A percentile compares a stretch with the other conserved stretches of the same genome.
Conservation (phyloP, 2,797 vertebrate species). For the Stomatorhinus walkeri region DNA sequence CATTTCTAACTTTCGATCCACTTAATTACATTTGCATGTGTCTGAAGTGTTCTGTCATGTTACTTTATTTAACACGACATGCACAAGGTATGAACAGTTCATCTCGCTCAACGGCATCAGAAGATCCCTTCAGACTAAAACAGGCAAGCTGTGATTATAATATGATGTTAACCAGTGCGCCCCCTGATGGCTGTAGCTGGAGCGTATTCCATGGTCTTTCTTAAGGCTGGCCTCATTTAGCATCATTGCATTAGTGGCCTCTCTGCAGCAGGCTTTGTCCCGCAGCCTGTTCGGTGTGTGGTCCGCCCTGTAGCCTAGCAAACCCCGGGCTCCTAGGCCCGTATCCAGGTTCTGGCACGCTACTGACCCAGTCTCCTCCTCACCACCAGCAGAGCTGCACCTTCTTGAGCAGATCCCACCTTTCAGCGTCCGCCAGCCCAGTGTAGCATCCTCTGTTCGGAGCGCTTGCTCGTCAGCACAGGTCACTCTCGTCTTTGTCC, state of each 20-base stretch:
- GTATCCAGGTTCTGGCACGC: neutral
- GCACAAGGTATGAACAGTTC: neutral
- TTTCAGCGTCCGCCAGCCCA: constrained; percentile 35
- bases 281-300: neutral
- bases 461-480: neutral
- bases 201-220: neutral
- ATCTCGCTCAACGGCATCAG: neutral
- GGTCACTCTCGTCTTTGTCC: constrained; percentile 7
- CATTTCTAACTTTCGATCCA: neutral
- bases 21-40: neutral
- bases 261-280: neutral
- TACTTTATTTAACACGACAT: neutral
- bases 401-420: constrained; percentile 14
- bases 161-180: neutral
- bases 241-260: neutral
- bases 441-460: constrained; percentile 23
- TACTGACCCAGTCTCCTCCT: neutral
- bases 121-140: neutral
- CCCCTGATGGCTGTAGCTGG: neutral
- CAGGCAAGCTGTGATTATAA: neutral
- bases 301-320: neutral
- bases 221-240: neutral
- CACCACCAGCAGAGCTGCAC: neutral
- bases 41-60: neutral
- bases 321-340: neutral